Conservation (phyloP, 2,888 invertebrate genomes). For the Macrosoma leucophasiata region DNA sequence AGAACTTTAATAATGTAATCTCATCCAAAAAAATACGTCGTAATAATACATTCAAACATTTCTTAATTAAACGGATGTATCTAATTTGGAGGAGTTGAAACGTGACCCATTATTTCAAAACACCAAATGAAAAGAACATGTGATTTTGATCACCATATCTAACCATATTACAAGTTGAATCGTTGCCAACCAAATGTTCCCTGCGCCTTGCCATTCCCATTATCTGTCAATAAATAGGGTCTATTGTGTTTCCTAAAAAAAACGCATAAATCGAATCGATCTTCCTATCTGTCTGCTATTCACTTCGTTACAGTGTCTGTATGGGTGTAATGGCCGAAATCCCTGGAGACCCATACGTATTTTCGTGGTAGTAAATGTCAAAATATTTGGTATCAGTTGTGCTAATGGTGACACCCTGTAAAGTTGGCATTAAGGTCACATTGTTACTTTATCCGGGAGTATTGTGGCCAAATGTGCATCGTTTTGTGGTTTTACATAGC, state of each 20-base stretch:
- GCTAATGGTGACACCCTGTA: slow-evolving; percentile 61
- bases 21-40: too few relatives aligned
- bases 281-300: slow-evolving; percentile 61
- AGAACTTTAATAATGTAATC: too few relatives aligned
- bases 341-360: slow-evolving; percentile 65
- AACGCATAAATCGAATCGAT: slow-evolving; percentile 73
- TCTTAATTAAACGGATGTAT: slow-evolving; percentile 16
- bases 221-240: slow-evolving; percentile 69
- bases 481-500: slow-evolving; percentile 26
- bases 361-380: slow-evolving; percentile 60
- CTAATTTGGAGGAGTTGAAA: slow-evolving; percentile 18
- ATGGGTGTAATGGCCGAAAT: slow-evolving; percentile 46
- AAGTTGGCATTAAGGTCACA: slow-evolving; percentile 54
- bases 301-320: slow-evolving; percentile 48
- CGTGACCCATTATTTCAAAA: slow-evolving; percentile 7
- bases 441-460: slow-evolving; percentile 54
- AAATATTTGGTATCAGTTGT: slow-evolving; percentile 72
- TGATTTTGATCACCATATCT: slow-evolving; percentile 71
- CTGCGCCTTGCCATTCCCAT: slow-evolving; percentile 45
- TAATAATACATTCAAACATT: too few relatives aligned
- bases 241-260: slow-evolving; percentile 68
- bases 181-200: slow-evolving; percentile 66
- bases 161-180: slow-evolving; percentile 63
- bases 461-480: slow-evolving; percentile 56
- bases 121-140: slow-evolving; percentile 47